Conservation (phyloP, 2,797 vertebrate genomes). For the Acanthiza pusilla region DNA sequence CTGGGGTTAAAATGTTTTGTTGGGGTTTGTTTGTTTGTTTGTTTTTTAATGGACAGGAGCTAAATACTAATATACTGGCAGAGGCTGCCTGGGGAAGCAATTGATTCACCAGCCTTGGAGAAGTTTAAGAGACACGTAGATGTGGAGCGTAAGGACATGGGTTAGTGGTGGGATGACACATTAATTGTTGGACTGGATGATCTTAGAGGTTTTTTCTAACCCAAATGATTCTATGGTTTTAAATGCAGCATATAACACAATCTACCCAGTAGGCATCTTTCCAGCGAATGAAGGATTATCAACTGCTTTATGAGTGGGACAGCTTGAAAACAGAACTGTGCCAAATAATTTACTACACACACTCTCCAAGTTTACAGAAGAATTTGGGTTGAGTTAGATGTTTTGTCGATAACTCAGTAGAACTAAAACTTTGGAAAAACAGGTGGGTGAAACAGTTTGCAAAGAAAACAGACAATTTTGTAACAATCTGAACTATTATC, state of each 20-base stretch:
- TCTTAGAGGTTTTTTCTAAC: neutral
- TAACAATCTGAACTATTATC: neutral
- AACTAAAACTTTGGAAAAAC: conserved; percentile 10
- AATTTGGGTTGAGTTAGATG: neutral
- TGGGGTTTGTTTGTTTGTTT: neutral
- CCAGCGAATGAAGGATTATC: neutral
- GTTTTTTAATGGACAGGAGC: neutral
- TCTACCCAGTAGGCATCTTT: neutral
- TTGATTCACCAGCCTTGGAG: neutral
- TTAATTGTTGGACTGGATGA: neutral
- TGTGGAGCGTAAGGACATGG: neutral
- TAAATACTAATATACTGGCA: neutral
- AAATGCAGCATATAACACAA: neutral
- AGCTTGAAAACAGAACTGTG: neutral
- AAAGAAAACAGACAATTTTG: neutral
- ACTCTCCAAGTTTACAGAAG: neutral
- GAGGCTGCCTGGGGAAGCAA: neutral
- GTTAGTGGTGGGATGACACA: neutral
- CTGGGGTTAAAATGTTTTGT: neutral
- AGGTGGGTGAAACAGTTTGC: neutral
- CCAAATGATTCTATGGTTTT: neutral
- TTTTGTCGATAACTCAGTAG: neutral
- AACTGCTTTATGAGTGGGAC: neutral
- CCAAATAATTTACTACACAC: neutral
- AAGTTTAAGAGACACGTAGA: neutral